Percentiles rank a stretch among this genome's conserved stretches.
Conservation (phyloP, 2,888 invertebrate species). For the Pollenia labialis region DNA sequence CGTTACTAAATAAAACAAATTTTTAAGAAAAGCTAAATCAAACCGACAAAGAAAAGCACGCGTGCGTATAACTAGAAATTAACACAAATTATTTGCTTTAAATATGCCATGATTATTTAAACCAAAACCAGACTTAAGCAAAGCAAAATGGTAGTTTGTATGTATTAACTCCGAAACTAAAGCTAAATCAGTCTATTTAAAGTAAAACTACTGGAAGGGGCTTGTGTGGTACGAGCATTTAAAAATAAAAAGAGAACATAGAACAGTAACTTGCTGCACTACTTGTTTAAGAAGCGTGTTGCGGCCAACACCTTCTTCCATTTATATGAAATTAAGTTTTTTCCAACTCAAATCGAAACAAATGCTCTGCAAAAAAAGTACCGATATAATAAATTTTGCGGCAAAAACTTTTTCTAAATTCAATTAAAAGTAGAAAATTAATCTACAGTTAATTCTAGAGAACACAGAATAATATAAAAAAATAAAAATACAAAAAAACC, state of each 20-base stretch:
- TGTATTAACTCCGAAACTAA: constrained; percentile 6
- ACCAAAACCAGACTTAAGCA: constrained; percentile 31
- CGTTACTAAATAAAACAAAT: background rate
- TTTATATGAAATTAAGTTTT: constrained; percentile 51
- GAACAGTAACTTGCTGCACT: constrained; percentile 68
- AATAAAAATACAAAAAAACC: background rate
- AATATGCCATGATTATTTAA: constrained; percentile 62
- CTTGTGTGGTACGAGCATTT: background rate
- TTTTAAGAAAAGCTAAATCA: background rate
- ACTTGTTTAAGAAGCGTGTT: constrained; percentile 70
- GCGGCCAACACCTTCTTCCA: constrained; percentile 71
- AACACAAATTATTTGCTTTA: constrained; percentile 67
- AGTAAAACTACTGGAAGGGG: background rate
- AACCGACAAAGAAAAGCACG: constrained; percentile 56
- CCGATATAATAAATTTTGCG: constrained; percentile 53
- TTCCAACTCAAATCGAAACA: background rate
- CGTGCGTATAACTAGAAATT: constrained; percentile 69
- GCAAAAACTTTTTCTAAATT: constrained; percentile 30
- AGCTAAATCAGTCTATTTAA: constrained; percentile 36
- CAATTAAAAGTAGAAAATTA: constrained; percentile 38
- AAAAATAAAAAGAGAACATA: constrained; percentile 25
- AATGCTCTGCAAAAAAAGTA: constrained; percentile 21
- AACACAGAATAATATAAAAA: constrained; percentile 21
- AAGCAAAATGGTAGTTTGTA: constrained; percentile 11
- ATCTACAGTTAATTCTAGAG: constrained; percentile 31